A percentile compares a stretch with the other conserved stretches of the same genome.
These are phyloP conservation scores for Scaptomyza pallida DNA, from an alignment of 1,140 invertebrate species.

Conservation along the genomic window DNA sequence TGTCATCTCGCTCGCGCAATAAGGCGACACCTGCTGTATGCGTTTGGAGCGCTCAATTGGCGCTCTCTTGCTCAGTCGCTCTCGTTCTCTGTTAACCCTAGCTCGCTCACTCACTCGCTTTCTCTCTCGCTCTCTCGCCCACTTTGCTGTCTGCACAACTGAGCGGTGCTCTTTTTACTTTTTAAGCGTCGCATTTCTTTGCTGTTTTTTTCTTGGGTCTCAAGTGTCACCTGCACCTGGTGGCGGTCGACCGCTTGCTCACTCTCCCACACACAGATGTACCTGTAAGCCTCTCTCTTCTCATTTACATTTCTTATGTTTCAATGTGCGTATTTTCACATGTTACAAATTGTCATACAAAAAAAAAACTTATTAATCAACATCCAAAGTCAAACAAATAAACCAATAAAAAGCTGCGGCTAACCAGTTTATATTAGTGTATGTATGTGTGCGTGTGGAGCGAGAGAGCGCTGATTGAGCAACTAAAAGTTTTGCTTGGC, in stretches of 20 bases:
- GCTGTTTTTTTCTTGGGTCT: constrained; percentile 42
- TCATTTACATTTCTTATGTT: constrained; percentile 43
- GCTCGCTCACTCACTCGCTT: background rate
- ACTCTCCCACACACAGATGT: background rate
- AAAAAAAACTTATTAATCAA: constrained; percentile 49
- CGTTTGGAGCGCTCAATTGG: constrained; percentile 38
- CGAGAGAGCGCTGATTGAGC: constrained; percentile 29
- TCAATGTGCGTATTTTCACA: constrained; percentile 31
- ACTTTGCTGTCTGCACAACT: constrained; percentile 7
- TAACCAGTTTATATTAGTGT: constrained; percentile 11
- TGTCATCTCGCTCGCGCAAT: constrained; percentile 53
- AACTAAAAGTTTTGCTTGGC: constrained; percentile 35
- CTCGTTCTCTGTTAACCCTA: constrained; percentile 5
- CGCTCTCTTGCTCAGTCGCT: constrained; percentile 19
- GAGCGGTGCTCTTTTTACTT: constrained; percentile 45
- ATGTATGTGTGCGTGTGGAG: constrained; percentile 4
- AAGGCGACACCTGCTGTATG: constrained; percentile 53
- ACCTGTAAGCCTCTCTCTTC: constrained; percentile 11
- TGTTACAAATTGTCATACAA: constrained; percentile 45
- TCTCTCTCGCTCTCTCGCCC: constrained; percentile 6
- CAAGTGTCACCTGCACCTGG: constrained; percentile 51
- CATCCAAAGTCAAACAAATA: constrained; percentile 39
- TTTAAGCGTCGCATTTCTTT: constrained; percentile 46
- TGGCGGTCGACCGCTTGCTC: constrained; percentile 12
- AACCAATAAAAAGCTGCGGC: constrained; percentile 50